Percentiles rank a stretch among this genome's conserved stretches.
Evolutionary conservation across 2,888 invertebrate species (phyloP).

Genomic region (Aleiodes leptofemur): DNA sequence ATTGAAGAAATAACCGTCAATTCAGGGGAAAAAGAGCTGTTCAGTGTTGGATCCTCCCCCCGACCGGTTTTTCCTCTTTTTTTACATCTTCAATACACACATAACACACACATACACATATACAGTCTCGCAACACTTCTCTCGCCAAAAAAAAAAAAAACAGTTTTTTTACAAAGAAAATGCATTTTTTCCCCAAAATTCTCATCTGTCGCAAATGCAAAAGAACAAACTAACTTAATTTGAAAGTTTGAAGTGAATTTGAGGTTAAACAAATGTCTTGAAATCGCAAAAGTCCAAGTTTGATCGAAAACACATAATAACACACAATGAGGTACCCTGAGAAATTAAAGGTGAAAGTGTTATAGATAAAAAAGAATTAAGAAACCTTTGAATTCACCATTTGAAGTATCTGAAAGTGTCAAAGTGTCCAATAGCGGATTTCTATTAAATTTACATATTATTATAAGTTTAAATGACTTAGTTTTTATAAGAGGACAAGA

Average conservation of each 20-base stretch:
- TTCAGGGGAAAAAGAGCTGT: not conserved
- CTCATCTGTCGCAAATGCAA: constrained; percentile 33
- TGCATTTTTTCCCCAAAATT: not conserved
- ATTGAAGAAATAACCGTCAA: not conserved
- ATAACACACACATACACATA: not conserved
- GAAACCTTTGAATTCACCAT: not conserved
- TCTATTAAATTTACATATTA: not conserved
- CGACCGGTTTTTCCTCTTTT: constrained; percentile 13
- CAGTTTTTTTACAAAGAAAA: not conserved
- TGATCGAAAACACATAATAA: too few species aligned
- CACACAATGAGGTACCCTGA: constrained; percentile 21
- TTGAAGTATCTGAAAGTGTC: not conserved
- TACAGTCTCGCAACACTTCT: not conserved
- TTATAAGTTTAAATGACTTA: not conserved
- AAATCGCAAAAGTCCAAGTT: not conserved
- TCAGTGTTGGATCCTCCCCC: not conserved
- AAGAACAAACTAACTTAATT: constrained; percentile 46
- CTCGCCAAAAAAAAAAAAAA: not conserved
- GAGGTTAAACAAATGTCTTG: constrained; percentile 9
- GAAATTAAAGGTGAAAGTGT: constrained; percentile 28
- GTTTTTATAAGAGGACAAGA: not conserved
- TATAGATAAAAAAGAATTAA: not conserved
- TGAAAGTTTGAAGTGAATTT: constrained; percentile 29
- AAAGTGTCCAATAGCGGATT: not conserved
- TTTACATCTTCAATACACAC: not conserved